Evolutionary conservation across 2,113 vertebrate genomes (phyloP).

Genomic region (Microtus pennsylvanicus): DNA sequence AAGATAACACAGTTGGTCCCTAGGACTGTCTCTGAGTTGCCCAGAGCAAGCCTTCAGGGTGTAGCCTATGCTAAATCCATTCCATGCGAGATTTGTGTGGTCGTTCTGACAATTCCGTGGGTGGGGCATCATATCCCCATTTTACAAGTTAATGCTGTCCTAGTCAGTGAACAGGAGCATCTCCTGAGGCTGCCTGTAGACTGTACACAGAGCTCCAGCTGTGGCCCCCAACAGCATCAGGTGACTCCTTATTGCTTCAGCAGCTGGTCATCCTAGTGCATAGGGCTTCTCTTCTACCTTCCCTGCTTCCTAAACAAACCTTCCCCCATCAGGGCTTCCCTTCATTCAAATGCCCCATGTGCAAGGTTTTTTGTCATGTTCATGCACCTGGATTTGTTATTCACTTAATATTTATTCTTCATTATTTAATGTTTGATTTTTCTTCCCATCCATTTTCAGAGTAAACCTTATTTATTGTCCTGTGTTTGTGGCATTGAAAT

Average conservation of each 20-base stretch:
- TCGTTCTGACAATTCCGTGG: not conserved
- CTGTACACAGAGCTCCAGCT: not conserved
- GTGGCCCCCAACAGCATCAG: not conserved
- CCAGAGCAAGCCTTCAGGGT: not conserved
- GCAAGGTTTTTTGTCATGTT: not conserved
- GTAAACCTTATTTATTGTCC: not conserved
- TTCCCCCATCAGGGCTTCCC: not conserved
- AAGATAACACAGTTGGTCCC: not conserved
- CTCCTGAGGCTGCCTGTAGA: not conserved
- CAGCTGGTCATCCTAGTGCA: not conserved
- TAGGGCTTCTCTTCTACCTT: not conserved
- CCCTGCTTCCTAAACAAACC: not conserved
- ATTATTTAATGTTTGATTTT: conserved; percentile 30
- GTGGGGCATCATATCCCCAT: not conserved
- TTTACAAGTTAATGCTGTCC: not conserved
- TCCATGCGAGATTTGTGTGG: not conserved
- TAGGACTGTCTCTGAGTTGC: not conserved
- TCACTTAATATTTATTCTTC: not conserved
- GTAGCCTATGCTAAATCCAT: not conserved
- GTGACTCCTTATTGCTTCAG: not conserved
- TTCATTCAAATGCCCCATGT: accelerated
- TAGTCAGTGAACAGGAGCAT: not conserved
- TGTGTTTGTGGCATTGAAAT: not conserved
- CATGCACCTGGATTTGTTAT: not conserved
- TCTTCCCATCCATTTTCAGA: not conserved